Evolutionary conservation across 2,888 invertebrate species (phyloP).

Genomic region (Cerastis leucographa): DNA sequence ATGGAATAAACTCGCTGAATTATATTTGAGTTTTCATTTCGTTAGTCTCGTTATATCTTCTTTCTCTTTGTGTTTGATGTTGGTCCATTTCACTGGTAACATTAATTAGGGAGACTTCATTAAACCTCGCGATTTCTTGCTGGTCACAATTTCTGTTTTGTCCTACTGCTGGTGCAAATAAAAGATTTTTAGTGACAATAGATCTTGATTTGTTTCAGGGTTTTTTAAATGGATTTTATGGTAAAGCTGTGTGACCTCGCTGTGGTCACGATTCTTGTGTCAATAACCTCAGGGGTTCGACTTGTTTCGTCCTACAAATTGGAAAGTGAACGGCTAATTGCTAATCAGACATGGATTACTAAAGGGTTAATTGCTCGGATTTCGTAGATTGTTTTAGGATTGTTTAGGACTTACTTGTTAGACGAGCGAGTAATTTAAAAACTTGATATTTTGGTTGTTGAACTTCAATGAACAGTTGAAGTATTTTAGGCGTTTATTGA

Average conservation of each 20-base stretch:
- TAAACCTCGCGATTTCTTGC: slow-evolving; percentile 63
- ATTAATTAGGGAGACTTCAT: slow-evolving; percentile 70
- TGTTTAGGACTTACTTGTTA: slow-evolving; percentile 34
- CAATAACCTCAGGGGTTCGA: slow-evolving; percentile 37
- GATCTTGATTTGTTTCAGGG: slow-evolving; percentile 54
- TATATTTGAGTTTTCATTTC: slow-evolving; percentile 82
- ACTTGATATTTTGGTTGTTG: slow-evolving; percentile 35
- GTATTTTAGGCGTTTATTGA: slow-evolving; percentile 10
- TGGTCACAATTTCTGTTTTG: slow-evolving; percentile 63
- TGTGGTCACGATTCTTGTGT: slow-evolving; percentile 40
- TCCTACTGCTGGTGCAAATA: slow-evolving; percentile 55
- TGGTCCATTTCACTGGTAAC: slow-evolving; percentile 64
- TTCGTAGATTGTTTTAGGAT: slow-evolving; percentile 42
- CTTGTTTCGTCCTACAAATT: slow-evolving; percentile 40
- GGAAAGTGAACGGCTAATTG: slow-evolving; percentile 50
- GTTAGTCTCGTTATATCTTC: slow-evolving; percentile 69
- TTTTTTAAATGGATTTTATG: slow-evolving; percentile 42
- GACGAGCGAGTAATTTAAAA: slow-evolving; percentile 38
- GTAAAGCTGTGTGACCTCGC: slow-evolving; percentile 36
- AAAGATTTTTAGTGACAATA: slow-evolving; percentile 52
- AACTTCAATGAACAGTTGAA: slow-evolving; percentile 20
- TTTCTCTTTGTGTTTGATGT: slow-evolving; percentile 67
- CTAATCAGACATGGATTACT: slow-evolving; percentile 54
- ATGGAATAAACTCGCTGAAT: slow-evolving; percentile 84
- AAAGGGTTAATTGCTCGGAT: slow-evolving; percentile 46